Evolutionary conservation across 2,888 invertebrate species (phyloP).

Genomic region (Autographa gamma): DNA sequence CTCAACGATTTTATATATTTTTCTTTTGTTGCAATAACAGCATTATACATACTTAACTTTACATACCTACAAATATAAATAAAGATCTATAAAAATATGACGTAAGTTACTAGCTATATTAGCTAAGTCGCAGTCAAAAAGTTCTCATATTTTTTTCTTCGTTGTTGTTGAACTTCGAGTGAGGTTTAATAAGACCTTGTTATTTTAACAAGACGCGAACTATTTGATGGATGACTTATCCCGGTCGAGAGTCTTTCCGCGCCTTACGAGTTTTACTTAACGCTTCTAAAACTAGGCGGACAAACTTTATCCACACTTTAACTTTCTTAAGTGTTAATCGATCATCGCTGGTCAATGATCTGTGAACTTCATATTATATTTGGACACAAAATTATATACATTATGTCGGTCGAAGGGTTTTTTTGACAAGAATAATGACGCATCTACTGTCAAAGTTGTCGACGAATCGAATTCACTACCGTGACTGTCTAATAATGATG

Average conservation of each 20-base stretch:
- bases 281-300: constrained; percentile 73
- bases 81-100: not conserved
- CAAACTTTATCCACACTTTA: constrained; percentile 79
- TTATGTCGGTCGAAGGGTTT: not conserved
- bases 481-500: too few relatives aligned
- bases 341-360: constrained; percentile 80
- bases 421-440: not conserved
- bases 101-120: constrained; percentile 13
- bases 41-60: too few relatives aligned
- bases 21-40: too few relatives aligned
- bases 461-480: not conserved
- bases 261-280: constrained; percentile 78
- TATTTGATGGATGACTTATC: constrained; percentile 83
- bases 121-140: constrained; percentile 28
- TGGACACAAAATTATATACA: constrained; percentile 9
- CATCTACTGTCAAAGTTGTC: not conserved
- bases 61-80: too few relatives aligned
- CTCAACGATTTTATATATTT: too few relatives aligned
- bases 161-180: constrained; percentile 44
- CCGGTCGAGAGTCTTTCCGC: constrained; percentile 69
- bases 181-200: constrained; percentile 66
- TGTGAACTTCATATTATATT: constrained; percentile 63
- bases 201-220: constrained; percentile 71
- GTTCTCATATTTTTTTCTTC: constrained; percentile 41
- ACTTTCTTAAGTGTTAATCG: constrained; percentile 79